A percentile compares a stretch with the other conserved stretches of the same genome.
phyloP scores from a whole-genome alignment of 2,113 vertebrate genomes.

The Mesitornis unicolor region DNA sequence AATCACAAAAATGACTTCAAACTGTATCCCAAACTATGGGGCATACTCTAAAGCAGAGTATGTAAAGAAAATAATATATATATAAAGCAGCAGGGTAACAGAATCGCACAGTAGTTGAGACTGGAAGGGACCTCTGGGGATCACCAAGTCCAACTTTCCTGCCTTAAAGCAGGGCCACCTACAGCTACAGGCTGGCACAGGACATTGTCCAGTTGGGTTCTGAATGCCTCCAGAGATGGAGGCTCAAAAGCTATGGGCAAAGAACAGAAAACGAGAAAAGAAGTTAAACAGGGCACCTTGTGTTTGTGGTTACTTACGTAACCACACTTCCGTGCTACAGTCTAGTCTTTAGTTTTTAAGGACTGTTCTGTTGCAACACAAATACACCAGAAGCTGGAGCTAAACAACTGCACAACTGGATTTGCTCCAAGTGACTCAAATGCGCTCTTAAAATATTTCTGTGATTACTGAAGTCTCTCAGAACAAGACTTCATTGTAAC shows the following conservation, averaged over 20 bases:
- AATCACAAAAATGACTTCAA: not conserved
- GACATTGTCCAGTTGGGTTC: not conserved
- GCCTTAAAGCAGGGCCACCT: not conserved
- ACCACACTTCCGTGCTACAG: not conserved
- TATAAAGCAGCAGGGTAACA: not conserved
- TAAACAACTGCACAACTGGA: not conserved
- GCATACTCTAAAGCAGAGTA: not conserved
- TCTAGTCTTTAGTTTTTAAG: not conserved
- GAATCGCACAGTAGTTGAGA: not conserved
- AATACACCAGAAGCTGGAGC: not conserved
- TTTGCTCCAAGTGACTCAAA: not conserved
- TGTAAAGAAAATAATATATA: not conserved
- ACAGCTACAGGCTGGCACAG: not conserved
- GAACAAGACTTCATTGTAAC: not conserved
- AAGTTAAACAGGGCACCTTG: not conserved
- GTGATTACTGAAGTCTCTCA: not conserved
- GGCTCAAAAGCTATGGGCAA: not conserved
- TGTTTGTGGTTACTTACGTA: not conserved
- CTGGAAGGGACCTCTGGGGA: not conserved
- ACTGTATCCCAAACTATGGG: not conserved
- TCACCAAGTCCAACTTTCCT: not conserved
- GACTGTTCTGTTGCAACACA: not conserved
- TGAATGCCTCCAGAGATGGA: not conserved
- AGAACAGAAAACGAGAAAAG: not conserved
- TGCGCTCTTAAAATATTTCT: constrained; percentile 25